Percentiles rank a stretch among this genome's conserved stretches.
These are phyloP conservation scores for Gymnothorax javanicus DNA, from an alignment of 2,797 vertebrate genomes.

Conservation along the genomic window DNA sequence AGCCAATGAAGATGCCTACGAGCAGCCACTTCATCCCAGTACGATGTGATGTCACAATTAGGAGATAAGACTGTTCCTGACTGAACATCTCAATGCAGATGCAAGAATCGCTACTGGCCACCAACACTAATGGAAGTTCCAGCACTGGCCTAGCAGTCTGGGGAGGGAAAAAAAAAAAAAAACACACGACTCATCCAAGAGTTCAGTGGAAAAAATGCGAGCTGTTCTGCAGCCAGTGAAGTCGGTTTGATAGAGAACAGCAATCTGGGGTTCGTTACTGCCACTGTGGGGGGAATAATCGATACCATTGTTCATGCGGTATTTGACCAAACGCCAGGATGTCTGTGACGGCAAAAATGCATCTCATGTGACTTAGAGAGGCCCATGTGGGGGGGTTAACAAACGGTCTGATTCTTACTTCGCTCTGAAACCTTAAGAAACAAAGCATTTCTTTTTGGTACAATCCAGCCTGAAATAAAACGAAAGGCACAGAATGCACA, in stretches of 20 bases:
- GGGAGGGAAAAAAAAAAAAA: too few species aligned
- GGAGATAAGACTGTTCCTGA: too few species aligned
- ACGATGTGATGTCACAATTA: too few species aligned
- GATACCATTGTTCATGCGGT: not conserved
- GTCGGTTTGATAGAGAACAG: not conserved
- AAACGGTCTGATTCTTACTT: not conserved
- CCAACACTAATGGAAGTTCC: too few species aligned
- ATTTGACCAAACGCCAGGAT: not conserved
- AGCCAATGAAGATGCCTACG: not conserved
- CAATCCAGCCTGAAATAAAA: not conserved
- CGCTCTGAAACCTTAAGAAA: not conserved
- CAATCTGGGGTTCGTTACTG: not conserved
- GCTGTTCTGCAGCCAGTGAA: not conserved
- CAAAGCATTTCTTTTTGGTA: not conserved
- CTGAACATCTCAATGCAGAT: too few species aligned
- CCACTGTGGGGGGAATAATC: not conserved
- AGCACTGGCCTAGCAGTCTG: too few species aligned
- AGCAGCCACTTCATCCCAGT: not conserved
- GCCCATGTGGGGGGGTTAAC: not conserved
- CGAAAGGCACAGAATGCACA: slow-evolving; percentile 10
- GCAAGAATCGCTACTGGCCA: too few species aligned
- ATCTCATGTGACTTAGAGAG: not conserved
- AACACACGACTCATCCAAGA: too few species aligned
- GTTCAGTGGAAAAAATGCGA: not conserved
- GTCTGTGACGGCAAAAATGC: not conserved